These are phyloP conservation scores for Norana najaformis DNA, from an alignment of 2,888 invertebrate genomes.

Conservation along the genomic window DNA sequence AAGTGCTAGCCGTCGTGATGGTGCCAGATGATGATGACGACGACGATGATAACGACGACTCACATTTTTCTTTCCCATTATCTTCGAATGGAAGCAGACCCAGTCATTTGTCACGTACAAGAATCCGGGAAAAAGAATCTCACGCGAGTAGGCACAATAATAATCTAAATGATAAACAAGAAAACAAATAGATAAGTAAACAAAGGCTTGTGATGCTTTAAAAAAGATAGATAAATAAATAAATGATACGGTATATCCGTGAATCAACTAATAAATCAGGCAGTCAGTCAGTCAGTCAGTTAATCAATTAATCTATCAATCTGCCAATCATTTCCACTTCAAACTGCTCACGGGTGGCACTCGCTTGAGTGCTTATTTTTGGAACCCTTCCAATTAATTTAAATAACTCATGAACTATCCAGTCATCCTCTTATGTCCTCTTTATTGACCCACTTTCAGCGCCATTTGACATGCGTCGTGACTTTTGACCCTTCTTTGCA, in stretches of 20 bases:
- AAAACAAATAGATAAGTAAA: background rate
- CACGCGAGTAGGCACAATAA: conserved; percentile 17
- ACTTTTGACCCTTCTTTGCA: background rate
- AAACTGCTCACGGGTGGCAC: too few species aligned
- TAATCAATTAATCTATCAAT: too few species aligned
- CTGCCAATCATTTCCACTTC: too few species aligned
- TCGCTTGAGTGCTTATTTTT: too few species aligned
- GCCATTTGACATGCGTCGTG: too few species aligned
- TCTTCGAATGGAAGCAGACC: conserved; percentile 9
- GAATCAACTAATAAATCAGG: background rate
- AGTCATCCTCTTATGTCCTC: too few species aligned
- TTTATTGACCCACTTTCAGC: too few species aligned
- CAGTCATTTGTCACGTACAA: background rate
- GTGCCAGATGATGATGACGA: conserved; percentile 9
- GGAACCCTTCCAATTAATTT: too few species aligned
- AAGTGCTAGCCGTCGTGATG: background rate
- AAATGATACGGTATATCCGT: background rate
- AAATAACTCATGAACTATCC: too few species aligned
- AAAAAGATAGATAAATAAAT: background rate
- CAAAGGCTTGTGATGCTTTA: background rate
- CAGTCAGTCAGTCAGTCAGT: background rate
- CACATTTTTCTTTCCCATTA: conserved; percentile 3
- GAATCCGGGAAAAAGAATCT: background rate
- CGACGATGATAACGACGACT: background rate
- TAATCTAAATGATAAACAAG: conserved; percentile 1